Base-by-base conservation (phyloP, 2,797 vertebrate genomes). In the Pogonophryne albipinna region DNA sequence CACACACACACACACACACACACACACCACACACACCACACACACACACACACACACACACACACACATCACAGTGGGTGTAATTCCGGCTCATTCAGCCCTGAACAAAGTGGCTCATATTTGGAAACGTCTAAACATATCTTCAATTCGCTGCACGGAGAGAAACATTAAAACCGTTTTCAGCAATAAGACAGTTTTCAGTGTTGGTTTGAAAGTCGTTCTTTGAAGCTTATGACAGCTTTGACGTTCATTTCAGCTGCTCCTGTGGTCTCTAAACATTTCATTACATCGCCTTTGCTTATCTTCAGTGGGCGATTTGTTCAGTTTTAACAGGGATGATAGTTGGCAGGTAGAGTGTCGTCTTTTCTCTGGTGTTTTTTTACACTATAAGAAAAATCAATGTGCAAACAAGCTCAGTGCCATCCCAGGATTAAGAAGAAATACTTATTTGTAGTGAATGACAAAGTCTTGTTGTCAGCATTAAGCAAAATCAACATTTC, bases 21-120 rank as follows among this genome's bases (percentile, higher is more conserved):
- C 11, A 23, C 12, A 52, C 59, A 46, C 72, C n/a, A n/a, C n/a
- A n/a, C n/a, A n/a, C n/a, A n/a, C 9, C 34, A 38, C 34, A 38
- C 34, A 38, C 34, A 38, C 34, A 38, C 34, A 38, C 34, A 38
- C 34, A 38, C 34, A 38, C 34, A 38, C 34, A 38, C 34, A 38
- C 34, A 38, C 34, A 38, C 34, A 38, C 34, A 38, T 1, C 55
- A 66, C 68, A 78, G 66, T 16, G 59, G 64, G 66, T 68, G 82
- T 82, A 65, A 82, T 78, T 78, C 67, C 47, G 65, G 82, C 77
- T 89, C 69, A 80, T 86, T 81, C 64, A 85, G 83, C 74, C 70
- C 65, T 66, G 45, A 87, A 84, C 64, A 84, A 90, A 85, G 66
- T 68, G 56, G 44, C 72, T 79, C 66, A 49, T 64, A 46, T 85